phyloP scores from a whole-genome alignment of 2,113 vertebrate genomes.

The Ictalurus punctatus region DNA sequence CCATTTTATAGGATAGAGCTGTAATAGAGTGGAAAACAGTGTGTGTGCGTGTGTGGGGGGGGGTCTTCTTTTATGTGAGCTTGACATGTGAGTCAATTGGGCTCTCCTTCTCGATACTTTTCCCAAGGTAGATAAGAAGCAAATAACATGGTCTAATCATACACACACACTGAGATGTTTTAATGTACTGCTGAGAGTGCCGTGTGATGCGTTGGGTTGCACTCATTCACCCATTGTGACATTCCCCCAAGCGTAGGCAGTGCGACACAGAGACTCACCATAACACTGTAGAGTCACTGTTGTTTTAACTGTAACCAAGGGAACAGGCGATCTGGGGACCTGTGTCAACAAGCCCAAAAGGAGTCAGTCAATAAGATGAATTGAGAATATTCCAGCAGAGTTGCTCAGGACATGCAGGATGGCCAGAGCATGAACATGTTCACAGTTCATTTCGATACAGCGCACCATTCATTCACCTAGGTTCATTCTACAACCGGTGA shows the following conservation, averaged over 20 bases:
- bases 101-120: not conserved
- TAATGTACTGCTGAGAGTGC: not conserved
- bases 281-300: conserved; percentile 33
- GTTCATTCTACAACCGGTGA: not conserved
- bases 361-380: conserved; percentile 58
- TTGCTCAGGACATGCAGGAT: conserved; percentile 12
- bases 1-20: no score
- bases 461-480: not conserved
- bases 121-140: not conserved
- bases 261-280: conserved; percentile 44
- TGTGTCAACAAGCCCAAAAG: conserved; percentile 54
- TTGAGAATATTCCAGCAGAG: conserved; percentile 50
- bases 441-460: not conserved
- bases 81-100: not conserved
- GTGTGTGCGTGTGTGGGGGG: no score
- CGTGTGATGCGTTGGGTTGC: not conserved
- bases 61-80: no score
- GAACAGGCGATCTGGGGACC: conserved; percentile 60
- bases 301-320: conserved; percentile 67
- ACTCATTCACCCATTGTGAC: conserved; percentile 33
- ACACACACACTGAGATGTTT: not conserved
- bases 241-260: conserved; percentile 32
- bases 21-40: no score
- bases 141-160: not conserved
- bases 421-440: not conserved